A percentile compares a stretch with the other conserved stretches of the same genome.
Evolutionary conservation across 2,888 invertebrate genomes (phyloP).

Genomic region (Cheilosia urbana): DNA sequence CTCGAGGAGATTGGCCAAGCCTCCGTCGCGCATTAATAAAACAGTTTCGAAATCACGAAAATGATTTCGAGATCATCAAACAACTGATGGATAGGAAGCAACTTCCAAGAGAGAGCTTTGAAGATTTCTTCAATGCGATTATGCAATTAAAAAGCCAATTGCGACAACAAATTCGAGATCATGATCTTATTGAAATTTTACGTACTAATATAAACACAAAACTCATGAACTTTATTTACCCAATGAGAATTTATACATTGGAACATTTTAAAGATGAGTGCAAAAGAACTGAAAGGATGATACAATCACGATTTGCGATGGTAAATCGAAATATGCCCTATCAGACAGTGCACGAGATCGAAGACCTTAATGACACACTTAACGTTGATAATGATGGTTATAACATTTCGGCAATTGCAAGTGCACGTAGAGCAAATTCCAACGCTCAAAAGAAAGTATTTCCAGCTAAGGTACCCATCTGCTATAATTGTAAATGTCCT

Average conservation of each 20-base stretch:
- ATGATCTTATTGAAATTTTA: conserved; percentile 31
- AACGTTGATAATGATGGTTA: too few relatives aligned
- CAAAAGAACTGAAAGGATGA: too few relatives aligned
- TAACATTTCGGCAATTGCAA: too few relatives aligned
- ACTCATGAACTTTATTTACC: background rate
- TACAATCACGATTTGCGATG: too few relatives aligned
- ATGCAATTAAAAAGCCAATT: conserved; percentile 24
- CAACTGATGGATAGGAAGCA: conserved; percentile 39
- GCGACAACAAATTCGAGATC: conserved; percentile 20
- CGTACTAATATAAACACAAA: conserved; percentile 7
- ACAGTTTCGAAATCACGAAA: background rate
- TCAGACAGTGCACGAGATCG: too few relatives aligned
- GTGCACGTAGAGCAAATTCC: background rate
- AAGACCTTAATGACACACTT: background rate
- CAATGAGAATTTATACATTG: too few relatives aligned
- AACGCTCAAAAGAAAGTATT: background rate
- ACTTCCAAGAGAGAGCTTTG: conserved; percentile 41
- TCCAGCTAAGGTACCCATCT: background rate
- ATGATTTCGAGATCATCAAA: background rate
- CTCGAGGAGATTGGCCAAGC: conserved; percentile 19
- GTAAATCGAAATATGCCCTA: too few relatives aligned
- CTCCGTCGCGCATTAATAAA: conserved; percentile 2
- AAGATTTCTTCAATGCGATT: conserved; percentile 46
- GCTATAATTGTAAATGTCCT: background rate
- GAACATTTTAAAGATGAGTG: too few relatives aligned